phyloP scores from a whole-genome alignment of 2,797 vertebrate species.

The Notamacropus eugenii region DNA sequence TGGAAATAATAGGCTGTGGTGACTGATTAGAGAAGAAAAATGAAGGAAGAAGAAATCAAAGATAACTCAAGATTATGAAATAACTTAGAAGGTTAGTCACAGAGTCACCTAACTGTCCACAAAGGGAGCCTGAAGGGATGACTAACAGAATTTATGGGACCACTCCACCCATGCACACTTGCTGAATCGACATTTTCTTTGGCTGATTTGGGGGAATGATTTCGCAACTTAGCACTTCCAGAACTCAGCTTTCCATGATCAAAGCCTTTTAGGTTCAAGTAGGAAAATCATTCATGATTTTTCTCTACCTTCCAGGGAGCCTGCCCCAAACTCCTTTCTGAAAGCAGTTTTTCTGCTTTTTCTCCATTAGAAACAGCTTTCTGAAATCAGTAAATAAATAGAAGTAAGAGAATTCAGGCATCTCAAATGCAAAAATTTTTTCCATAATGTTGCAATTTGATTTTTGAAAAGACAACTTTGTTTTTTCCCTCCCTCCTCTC shows the following conservation, averaged over 20 bases:
- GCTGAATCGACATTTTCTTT: slow-evolving; percentile 45
- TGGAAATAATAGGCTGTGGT: background rate
- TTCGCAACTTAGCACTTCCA: slow-evolving; percentile 37
- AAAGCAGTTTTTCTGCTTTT: slow-evolving; percentile 19
- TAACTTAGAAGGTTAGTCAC: slow-evolving; percentile 39
- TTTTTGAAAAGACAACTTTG: slow-evolving; percentile 54
- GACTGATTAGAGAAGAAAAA: background rate
- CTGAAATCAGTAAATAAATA: slow-evolving; percentile 35
- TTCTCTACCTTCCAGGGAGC: background rate
- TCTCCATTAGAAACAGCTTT: slow-evolving; percentile 20
- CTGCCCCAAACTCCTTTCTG: background rate
- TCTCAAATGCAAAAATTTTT: slow-evolving; percentile 14
- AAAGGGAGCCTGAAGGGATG: slow-evolving; percentile 42
- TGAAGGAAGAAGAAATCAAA: slow-evolving; percentile 12
- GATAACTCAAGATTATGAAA: slow-evolving; percentile 7
- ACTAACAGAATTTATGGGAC: slow-evolving; percentile 65
- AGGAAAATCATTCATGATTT: background rate
- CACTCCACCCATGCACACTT: slow-evolving; percentile 36
- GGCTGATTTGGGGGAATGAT: slow-evolving; percentile 36
- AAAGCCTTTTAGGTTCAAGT: slow-evolving; percentile 10
- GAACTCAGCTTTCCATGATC: background rate
- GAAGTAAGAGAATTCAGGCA: slow-evolving; percentile 25
- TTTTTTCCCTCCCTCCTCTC: background rate
- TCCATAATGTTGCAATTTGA: slow-evolving; percentile 22
- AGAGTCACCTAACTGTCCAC: slow-evolving; percentile 14